Conservation (phyloP, 2,797 vertebrate genomes). For the Salmo trutta region DNA sequence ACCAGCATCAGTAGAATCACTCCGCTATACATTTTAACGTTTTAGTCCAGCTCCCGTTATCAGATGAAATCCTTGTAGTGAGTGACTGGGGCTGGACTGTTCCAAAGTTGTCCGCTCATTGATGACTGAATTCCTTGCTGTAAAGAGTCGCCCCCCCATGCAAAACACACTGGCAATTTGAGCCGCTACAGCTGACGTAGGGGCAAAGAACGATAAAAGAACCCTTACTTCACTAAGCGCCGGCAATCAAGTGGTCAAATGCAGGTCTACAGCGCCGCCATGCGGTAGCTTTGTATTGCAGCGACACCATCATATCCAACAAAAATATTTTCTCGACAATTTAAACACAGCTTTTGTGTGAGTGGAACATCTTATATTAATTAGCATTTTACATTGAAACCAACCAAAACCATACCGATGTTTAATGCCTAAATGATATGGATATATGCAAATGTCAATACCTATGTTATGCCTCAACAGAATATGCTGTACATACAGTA, state of each 20-base stretch:
- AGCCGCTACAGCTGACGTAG: constrained; percentile 60
- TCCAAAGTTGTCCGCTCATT: constrained; percentile 59
- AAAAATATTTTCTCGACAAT: too few species aligned
- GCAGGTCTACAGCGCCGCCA: constrained; percentile 69
- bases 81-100: constrained; percentile 52
- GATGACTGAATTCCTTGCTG: constrained; percentile 48
- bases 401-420: background rate
- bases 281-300: constrained; percentile 38
- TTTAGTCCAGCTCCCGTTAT: constrained; percentile 63
- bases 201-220: constrained; percentile 45
- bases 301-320: background rate
- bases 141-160: constrained; percentile 48
- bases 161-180: constrained; percentile 58
- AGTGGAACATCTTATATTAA: background rate
- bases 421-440: background rate
- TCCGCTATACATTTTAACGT: constrained; percentile 60
- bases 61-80: constrained; percentile 56
- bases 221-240: background rate
- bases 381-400: background rate
- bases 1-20: constrained; percentile 69
- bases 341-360: background rate
- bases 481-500: background rate
- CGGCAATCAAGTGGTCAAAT: constrained; percentile 23
- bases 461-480: background rate
- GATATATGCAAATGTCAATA: background rate